Percentiles rank a stretch among this genome's conserved stretches.
Conservation (phyloP, 2,113 vertebrate genomes). For the Manacus vitellinus region DNA sequence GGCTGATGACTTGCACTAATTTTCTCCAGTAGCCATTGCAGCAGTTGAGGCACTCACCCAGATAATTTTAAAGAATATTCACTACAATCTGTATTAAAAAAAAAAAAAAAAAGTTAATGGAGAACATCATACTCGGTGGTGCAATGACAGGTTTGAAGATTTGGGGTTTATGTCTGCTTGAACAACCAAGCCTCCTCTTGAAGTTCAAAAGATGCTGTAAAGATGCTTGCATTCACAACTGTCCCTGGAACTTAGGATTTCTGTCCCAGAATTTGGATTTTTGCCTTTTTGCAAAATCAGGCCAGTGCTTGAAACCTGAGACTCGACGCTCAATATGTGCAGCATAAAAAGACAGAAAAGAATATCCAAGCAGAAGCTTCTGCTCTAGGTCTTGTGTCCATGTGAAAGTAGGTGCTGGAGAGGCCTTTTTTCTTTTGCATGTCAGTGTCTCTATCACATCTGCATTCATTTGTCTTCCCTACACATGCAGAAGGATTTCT, state of each 20-base stretch:
- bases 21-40: neutral
- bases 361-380: neutral
- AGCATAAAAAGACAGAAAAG: neutral
- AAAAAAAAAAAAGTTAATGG: neutral
- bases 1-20: neutral
- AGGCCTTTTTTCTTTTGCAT: neutral
- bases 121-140: neutral
- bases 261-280: accelerated
- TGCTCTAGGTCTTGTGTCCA: neutral
- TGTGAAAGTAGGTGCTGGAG: neutral
- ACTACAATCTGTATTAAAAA: neutral
- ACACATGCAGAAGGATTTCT: neutral
- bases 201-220: neutral
- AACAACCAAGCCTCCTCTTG: neutral
- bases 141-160: neutral
- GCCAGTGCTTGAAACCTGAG: neutral
- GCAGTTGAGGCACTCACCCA: accelerated
- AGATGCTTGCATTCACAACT: neutral
- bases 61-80: neutral
- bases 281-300: neutral
- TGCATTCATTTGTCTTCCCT: neutral
- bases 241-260: neutral
- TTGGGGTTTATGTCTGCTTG: neutral
- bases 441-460: neutral
- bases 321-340: neutral